phyloP scores from a whole-genome alignment of 1,140 invertebrate genomes.

The Plutomurus gul region DNA sequence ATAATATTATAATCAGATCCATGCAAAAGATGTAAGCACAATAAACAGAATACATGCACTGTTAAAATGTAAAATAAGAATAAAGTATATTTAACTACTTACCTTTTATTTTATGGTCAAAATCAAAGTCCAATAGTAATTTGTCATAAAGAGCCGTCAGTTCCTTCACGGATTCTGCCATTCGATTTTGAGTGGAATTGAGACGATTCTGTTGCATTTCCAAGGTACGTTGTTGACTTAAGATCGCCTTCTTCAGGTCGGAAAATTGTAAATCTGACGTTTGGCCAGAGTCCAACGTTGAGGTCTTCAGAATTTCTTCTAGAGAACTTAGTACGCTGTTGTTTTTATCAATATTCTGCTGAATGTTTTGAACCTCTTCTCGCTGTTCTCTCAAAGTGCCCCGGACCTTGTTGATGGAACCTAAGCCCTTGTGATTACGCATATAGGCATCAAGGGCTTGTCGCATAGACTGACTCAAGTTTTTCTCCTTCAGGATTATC shows the following conservation, averaged over 20 bases:
- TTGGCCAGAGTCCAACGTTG: not conserved
- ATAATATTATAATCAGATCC: too few species aligned
- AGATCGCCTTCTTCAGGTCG: not conserved
- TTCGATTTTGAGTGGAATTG: not conserved
- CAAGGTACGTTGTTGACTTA: conserved; percentile 17
- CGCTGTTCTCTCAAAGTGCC: not conserved
- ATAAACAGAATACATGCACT: not conserved
- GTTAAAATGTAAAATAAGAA: not conserved
- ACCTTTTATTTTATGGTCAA: not conserved
- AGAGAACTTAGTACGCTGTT: not conserved
- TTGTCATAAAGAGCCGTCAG: conserved; percentile 19
- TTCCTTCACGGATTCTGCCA: not conserved
- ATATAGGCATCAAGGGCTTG: conserved; percentile 42
- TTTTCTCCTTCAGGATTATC: not conserved
- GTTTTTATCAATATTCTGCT: conserved; percentile 27
- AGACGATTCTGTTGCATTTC: conserved; percentile 33
- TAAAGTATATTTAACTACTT: not conserved
- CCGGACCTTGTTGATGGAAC: not conserved
- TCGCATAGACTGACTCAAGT: not conserved
- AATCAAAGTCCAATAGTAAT: conserved; percentile 3
- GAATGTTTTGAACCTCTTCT: conserved; percentile 33
- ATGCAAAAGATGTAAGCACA: not conserved
- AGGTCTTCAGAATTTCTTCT: not conserved
- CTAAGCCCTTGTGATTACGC: not conserved
- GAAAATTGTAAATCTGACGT: not conserved